These are phyloP conservation scores for Acrobasis suavella DNA, from an alignment of 2,888 invertebrate genomes.

Conservation along the genomic window DNA sequence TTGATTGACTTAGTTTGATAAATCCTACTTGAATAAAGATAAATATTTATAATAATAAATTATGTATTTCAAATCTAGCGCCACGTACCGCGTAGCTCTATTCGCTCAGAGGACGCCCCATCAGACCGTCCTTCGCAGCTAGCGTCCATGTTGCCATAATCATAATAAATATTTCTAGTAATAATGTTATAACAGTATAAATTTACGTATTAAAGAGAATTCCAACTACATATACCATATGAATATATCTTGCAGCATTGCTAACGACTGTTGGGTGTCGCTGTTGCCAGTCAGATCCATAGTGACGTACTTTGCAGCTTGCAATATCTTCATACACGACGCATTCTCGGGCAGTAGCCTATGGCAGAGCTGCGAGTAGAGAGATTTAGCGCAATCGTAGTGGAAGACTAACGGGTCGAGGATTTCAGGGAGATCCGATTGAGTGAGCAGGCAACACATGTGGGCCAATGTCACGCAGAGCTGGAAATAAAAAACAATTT, in stretches of 20 bases:
- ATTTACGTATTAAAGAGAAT: too few species aligned
- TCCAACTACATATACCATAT: constrained; percentile 64
- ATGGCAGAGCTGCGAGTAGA: constrained; percentile 64
- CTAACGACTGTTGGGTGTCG: constrained; percentile 61
- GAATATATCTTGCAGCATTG: constrained; percentile 74
- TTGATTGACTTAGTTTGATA: too few species aligned
- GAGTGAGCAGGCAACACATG: constrained; percentile 82
- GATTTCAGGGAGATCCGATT: constrained; percentile 82
- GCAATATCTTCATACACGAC: constrained; percentile 67
- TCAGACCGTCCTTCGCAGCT: too few species aligned
- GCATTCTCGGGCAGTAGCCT: constrained; percentile 69
- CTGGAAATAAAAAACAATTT: constrained; percentile 55
- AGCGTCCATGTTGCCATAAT: too few species aligned
- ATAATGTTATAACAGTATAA: too few species aligned
- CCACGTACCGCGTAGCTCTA: too few species aligned
- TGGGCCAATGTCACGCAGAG: constrained; percentile 89
- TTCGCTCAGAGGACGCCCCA: too few species aligned
- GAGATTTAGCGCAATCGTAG: constrained; percentile 63
- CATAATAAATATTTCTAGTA: too few species aligned
- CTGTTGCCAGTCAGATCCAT: constrained; percentile 58
- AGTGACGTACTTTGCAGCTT: constrained; percentile 76
- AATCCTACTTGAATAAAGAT: too few species aligned
- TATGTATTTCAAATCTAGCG: too few species aligned
- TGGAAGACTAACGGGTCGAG: constrained; percentile 76
- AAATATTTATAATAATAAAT: too few species aligned